Percentiles rank a stretch among this genome's conserved stretches.
Evolutionary conservation across 2,797 vertebrate species (phyloP).

Genomic region (Gymnothorax reevesii): DNA sequence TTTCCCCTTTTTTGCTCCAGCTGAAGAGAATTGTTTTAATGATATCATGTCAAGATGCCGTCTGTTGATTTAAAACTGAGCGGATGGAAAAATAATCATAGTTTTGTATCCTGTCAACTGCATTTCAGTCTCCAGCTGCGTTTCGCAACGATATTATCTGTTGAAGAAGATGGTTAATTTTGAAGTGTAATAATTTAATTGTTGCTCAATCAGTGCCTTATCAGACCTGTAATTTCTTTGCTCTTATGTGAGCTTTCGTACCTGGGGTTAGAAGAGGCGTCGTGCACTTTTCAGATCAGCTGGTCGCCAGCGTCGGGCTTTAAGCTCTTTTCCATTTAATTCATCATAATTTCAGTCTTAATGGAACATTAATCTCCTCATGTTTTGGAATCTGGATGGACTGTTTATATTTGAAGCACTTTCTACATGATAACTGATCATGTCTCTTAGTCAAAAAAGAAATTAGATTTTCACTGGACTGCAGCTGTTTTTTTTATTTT

Average conservation of each 20-base stretch:
- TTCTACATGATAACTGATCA: slow-evolving; percentile 6
- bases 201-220: slow-evolving; percentile 15
- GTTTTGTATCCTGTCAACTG: slow-evolving; percentile 3
- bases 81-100: background rate
- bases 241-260: background rate
- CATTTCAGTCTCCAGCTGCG: slow-evolving; percentile 7
- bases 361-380: slow-evolving; percentile 1
- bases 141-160: slow-evolving; percentile 1
- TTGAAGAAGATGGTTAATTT: background rate
- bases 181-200: background rate
- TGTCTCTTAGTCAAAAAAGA: background rate
- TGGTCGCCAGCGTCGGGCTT: background rate
- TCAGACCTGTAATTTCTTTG: background rate
- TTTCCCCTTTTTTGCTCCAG: background rate
- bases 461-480: background rate
- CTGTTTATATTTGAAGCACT: slow-evolving; percentile 16
- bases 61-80: background rate
- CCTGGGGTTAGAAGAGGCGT: background rate
- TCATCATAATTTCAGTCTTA: background rate
- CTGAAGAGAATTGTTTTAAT: background rate
- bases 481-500: background rate
- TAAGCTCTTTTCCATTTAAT: background rate
- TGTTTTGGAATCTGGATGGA: background rate
- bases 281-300: background rate
- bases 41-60: background rate